Percentiles rank a stretch among this genome's conserved stretches.
phyloP scores from a whole-genome alignment of 2,113 vertebrate genomes.

The Cynopterus brachyotis region DNA sequence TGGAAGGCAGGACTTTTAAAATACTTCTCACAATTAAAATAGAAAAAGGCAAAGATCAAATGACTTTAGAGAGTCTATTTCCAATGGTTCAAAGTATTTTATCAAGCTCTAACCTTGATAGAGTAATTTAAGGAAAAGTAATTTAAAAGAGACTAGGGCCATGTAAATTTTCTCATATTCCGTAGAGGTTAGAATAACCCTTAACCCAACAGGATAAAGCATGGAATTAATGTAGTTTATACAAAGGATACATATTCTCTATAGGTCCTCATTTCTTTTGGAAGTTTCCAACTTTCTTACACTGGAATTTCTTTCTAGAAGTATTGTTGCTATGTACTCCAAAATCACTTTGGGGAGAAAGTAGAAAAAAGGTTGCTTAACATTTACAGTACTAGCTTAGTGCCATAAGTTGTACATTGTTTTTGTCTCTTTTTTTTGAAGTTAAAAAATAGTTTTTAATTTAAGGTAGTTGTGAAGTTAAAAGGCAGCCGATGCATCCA shows the following conservation, averaged over 20 bases:
- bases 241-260: conserved; percentile 69
- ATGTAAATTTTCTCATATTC: conserved; percentile 50
- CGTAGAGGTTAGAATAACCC: conserved; percentile 65
- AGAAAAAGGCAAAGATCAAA: conserved; percentile 19
- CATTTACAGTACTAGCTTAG: background rate
- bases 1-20: background rate
- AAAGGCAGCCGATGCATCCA: background rate
- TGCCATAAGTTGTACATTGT: fast-evolving
- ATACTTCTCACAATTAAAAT: conserved; percentile 30
- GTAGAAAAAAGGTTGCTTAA: background rate
- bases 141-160: conserved; percentile 64
- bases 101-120: background rate
- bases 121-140: background rate
- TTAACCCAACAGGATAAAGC: conserved; percentile 65
- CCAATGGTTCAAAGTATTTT: conserved; percentile 30
- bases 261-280: conserved; percentile 67
- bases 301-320: conserved; percentile 47
- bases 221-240: conserved; percentile 67
- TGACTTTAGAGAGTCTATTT: background rate
- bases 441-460: background rate
- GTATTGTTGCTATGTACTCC: background rate
- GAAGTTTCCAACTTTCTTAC: conserved; percentile 28
- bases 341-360: conserved; percentile 2
- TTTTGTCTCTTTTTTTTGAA: background rate
- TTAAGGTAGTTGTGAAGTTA: background rate